A percentile compares a stretch with the other conserved stretches of the same genome.
Evolutionary conservation across 1,140 invertebrate genomes (phyloP).

Genomic region (Cydia fagiglandana): DNA sequence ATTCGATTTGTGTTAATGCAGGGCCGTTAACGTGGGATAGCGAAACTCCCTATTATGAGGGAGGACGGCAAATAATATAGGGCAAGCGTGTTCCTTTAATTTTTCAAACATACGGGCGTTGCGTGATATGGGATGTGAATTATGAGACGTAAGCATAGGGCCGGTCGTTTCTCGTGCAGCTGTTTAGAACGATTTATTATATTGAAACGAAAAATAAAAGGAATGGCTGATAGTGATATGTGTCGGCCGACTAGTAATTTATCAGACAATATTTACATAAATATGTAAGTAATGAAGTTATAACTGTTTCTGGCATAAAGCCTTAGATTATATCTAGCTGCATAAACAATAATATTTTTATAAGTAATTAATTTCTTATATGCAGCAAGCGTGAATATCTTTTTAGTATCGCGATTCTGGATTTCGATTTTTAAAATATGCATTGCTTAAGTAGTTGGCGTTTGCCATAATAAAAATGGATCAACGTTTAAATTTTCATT

Average conservation of each 20-base stretch:
- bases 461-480: too few species aligned
- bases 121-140: slow-evolving; percentile 21
- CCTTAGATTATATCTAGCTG: too few species aligned
- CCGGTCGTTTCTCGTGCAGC: not conserved
- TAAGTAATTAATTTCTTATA: too few species aligned
- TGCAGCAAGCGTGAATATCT: too few species aligned
- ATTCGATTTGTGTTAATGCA: slow-evolving; percentile 22
- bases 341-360: too few species aligned
- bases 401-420: not conserved
- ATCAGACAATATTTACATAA: too few species aligned
- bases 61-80: slow-evolving; percentile 16
- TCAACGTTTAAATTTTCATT: too few species aligned
- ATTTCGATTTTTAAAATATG: too few species aligned
- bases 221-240: not conserved
- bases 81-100: slow-evolving; percentile 12
- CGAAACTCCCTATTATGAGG: slow-evolving; percentile 18
- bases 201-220: slow-evolving; percentile 17
- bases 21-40: slow-evolving; percentile 14
- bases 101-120: slow-evolving; percentile 23
- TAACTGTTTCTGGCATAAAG: too few species aligned
- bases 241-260: not conserved
- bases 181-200: slow-evolving; percentile 1
- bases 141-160: slow-evolving; percentile 8
- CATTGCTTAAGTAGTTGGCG: too few species aligned
- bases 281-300: not conserved